Evolutionary conservation across 2,113 vertebrate genomes (phyloP).

Genomic region (Zingel zingel): DNA sequence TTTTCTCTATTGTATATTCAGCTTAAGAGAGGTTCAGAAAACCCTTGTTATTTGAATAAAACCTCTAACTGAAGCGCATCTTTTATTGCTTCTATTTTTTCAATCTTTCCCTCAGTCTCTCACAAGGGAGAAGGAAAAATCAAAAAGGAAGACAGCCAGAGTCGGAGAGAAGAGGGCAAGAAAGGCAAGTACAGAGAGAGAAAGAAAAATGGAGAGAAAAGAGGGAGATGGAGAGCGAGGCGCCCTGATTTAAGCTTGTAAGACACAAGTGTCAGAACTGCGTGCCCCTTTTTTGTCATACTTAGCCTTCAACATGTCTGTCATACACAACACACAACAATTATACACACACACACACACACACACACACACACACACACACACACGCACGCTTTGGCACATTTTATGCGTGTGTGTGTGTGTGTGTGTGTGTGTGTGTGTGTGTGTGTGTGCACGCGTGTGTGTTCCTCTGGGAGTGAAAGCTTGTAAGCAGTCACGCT

Average conservation of each 20-base stretch:
- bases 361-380: conserved; percentile 24
- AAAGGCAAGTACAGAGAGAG: conserved; percentile 24
- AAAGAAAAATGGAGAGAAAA: conserved; percentile 12
- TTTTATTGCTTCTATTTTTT: conserved; percentile 51
- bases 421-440: conserved; percentile 4
- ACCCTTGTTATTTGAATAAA: conserved; percentile 40
- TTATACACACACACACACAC: conserved; percentile 11
- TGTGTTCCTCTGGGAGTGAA: conserved; percentile 43
- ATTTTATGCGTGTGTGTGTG: conserved; percentile 6
- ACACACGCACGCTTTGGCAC: conserved; percentile 49
- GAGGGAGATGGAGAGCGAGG: conserved; percentile 23
- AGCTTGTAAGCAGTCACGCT: conserved; percentile 58
- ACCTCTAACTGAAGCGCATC: conserved; percentile 37
- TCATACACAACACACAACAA: conserved; percentile 37
- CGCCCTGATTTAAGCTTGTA: conserved; percentile 59
- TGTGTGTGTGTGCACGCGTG: background rate
- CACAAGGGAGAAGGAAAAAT: conserved; percentile 22
- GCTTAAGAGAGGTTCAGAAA: conserved; percentile 33
- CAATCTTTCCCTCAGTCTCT: conserved; percentile 28
- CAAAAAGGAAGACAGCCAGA: conserved; percentile 34
- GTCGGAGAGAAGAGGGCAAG: conserved; percentile 39
- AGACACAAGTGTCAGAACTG: conserved; percentile 62
- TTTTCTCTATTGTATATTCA: conserved; percentile 17
- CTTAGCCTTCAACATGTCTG: conserved; percentile 65
- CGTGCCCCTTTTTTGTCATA: conserved; percentile 60